phyloP scores from a whole-genome alignment of 2,888 invertebrate species.

The Ichneumoninae sp. region DNA sequence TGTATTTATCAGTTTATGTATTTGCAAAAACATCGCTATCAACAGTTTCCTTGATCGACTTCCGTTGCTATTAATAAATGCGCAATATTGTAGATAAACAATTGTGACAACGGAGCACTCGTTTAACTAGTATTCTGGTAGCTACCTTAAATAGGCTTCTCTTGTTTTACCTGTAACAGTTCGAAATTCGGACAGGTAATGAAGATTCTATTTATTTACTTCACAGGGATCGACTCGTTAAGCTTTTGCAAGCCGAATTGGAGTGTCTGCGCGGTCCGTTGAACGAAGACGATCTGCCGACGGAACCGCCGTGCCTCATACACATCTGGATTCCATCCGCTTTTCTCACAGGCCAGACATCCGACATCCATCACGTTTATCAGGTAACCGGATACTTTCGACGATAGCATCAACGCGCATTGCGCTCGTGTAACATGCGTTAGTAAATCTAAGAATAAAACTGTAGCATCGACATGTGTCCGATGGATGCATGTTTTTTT shows the following conservation, averaged over 20 bases:
- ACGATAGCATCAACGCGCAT: not conserved
- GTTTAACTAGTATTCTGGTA: no score
- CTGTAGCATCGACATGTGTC: not conserved
- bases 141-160: no score
- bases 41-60: no score
- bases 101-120: no score
- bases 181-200: not conserved
- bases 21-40: no score
- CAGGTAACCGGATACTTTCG: slow-evolving; percentile 87
- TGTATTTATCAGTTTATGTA: no score
- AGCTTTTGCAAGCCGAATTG: slow-evolving; percentile 88
- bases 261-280: slow-evolving; percentile 88
- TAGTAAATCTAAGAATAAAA: slow-evolving; percentile 9
- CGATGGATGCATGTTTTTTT: not conserved
- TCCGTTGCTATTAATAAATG: no score
- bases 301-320: slow-evolving; percentile 86
- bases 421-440: not conserved
- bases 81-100: no score
- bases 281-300: slow-evolving; percentile 84
- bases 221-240: slow-evolving; percentile 87
- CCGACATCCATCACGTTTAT: slow-evolving; percentile 94
- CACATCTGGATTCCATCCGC: slow-evolving; percentile 95
- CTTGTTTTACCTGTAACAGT: not conserved
- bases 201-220: not conserved
- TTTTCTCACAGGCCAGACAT: slow-evolving; percentile 90